Evolutionary conservation across 2,888 invertebrate species (phyloP), one percentile per base, ranked within the genome.

Genomic region (Pristionchus mayeri): DNA sequence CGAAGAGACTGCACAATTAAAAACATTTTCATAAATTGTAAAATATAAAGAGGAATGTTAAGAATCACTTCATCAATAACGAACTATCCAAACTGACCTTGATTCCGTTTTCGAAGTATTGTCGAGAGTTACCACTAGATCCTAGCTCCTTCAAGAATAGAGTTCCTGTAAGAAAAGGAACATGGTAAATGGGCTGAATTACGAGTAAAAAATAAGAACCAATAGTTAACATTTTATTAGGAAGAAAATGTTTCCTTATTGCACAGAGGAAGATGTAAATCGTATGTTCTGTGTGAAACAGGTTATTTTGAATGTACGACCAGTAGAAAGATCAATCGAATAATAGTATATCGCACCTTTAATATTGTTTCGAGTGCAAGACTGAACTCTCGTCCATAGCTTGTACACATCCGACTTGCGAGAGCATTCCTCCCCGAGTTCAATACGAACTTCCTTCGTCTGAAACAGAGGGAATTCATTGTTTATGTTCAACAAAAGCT

Each of bases 101-200:
- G 57, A 84, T 71, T 76, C 84, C 84, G 34, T 84, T 84, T 34
- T 84, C 84, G 60, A 84, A 84, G 60, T 84, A 76, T 48, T 84
- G 40, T 0, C 44, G 78, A 27, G 60, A 24, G 16, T 76, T 54
- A 37, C 24, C 44, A 40, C 18, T 16, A 4, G 24, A 34, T 11
- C 30, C 75, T 24, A 84, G 52, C 13, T 84, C 60, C n/a, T 60
- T 52, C 37, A 78, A n/a, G 78, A 84, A 84, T 1, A 84, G 60
- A 76, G 84, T 84, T 24, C 84, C 84, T 84, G 79, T n/a, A 44
- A 7, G 18, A 54, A 24, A 60, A 30, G 13, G 1, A 30, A 1
- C n/a, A n/a, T n/a, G n/a, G n/a, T n/a, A n/a, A n/a, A n/a, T n/a
- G n/a, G n/a, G n/a, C n/a, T n/a, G n/a, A n/a, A n/a, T n/a, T n/a